Conservation (phyloP, 2,113 vertebrate genomes). For the Oncorhynchus clarkii region DNA sequence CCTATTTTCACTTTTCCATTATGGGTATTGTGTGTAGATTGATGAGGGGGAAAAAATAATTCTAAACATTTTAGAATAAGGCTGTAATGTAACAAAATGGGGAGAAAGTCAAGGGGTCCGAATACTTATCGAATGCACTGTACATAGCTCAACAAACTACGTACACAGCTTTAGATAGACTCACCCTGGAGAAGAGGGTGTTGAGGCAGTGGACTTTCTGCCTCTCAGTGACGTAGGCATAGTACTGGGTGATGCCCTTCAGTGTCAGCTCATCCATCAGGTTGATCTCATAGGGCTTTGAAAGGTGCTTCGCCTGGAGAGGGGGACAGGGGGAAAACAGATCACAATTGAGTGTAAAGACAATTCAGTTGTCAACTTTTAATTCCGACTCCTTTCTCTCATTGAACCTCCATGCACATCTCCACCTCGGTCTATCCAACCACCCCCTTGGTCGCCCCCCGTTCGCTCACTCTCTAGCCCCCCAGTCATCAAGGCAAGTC, state of each 20-base stretch:
- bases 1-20: too few relatives aligned
- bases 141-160: too few relatives aligned
- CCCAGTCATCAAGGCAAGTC: too few relatives aligned
- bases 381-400: not conserved
- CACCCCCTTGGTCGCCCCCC: too few relatives aligned
- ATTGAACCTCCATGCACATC: not conserved
- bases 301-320: slow-evolving; percentile 63
- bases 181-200: slow-evolving; percentile 71
- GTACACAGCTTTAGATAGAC: not conserved
- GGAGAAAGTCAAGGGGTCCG: too few relatives aligned
- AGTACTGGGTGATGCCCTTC: slow-evolving; percentile 75
- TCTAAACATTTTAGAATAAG: too few relatives aligned
- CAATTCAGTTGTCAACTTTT: not conserved
- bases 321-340: not conserved
- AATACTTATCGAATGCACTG: too few relatives aligned
- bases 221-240: slow-evolving; percentile 72
- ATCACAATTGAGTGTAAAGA: not conserved
- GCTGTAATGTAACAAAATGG: too few relatives aligned
- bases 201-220: slow-evolving; percentile 76
- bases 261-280: slow-evolving; percentile 74
- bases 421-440: not conserved
- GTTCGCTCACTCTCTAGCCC: too few relatives aligned
- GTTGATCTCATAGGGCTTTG: slow-evolving; percentile 75
- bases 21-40: too few relatives aligned
- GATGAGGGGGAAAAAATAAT: too few relatives aligned